Percentiles rank a stretch among this genome's conserved stretches.
phyloP scores from a whole-genome alignment of 2,888 invertebrate species.

The Azorinus chamasolen region DNA sequence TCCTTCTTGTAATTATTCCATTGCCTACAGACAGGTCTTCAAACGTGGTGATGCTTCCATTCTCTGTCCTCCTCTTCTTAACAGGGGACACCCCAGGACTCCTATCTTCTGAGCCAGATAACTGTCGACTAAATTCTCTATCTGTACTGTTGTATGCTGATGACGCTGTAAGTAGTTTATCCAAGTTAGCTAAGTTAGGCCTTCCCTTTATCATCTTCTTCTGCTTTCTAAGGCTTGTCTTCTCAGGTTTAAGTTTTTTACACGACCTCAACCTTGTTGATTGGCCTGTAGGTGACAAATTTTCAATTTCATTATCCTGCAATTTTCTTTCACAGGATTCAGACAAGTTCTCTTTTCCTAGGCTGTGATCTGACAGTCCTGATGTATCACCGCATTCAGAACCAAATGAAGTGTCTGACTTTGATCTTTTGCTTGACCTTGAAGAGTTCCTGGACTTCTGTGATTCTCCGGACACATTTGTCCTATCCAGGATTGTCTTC shows the following conservation, averaged over 20 bases:
- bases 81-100: conserved; percentile 23
- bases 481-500: conserved; percentile 53
- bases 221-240: too few relatives aligned
- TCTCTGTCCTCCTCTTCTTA: conserved; percentile 44
- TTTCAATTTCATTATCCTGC: too few relatives aligned
- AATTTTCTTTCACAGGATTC: too few relatives aligned
- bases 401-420: conserved; percentile 12
- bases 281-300: too few relatives aligned
- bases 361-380: conserved; percentile 9
- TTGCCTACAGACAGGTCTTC: conserved; percentile 66
- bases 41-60: conserved; percentile 32
- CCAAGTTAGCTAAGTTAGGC: conserved; percentile 13
- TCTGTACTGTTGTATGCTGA: neutral
- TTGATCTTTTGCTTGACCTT: conserved; percentile 19
- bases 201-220: conserved; percentile 16
- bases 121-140: neutral
- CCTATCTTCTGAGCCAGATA: conserved; percentile 18
- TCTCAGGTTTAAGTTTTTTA: too few relatives aligned
- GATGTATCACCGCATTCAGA: conserved; percentile 6
- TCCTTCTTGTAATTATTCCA: conserved; percentile 75
- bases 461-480: conserved; percentile 37
- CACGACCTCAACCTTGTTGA: too few relatives aligned
- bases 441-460: conserved; percentile 32
- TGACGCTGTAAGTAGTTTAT: neutral
- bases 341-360: too few relatives aligned